Conservation (phyloP, 2,113 vertebrate species). For the Malurus cyaneus region DNA sequence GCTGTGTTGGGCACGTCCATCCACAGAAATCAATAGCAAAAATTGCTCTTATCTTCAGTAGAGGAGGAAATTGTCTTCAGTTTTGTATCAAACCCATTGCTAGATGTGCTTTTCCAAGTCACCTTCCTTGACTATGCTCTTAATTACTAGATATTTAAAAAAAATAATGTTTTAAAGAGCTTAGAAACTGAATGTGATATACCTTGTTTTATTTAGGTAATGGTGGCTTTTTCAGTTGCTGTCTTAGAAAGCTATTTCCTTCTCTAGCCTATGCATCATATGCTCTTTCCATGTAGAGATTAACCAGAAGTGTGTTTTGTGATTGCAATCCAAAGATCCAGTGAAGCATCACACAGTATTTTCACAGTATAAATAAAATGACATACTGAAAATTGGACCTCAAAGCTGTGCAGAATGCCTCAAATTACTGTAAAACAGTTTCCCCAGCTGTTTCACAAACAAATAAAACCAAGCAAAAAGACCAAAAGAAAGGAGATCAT, state of each 20-base stretch:
- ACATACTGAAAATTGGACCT: neutral
- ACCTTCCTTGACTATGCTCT: neutral
- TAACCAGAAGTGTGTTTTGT: neutral
- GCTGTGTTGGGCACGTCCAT: neutral
- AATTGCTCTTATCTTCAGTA: neutral
- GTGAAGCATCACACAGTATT: neutral
- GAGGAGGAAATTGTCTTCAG: neutral
- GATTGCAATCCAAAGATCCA: neutral
- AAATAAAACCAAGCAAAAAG: neutral
- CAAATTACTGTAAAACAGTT: neutral
- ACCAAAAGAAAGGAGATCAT: neutral
- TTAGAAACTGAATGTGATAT: neutral
- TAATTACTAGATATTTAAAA: neutral
- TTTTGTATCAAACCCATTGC: neutral
- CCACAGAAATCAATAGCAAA: neutral
- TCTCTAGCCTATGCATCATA: neutral
- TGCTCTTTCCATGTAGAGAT: neutral
- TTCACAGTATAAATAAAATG: neutral
- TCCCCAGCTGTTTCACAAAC: neutral
- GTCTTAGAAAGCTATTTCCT: neutral
- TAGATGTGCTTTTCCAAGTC: neutral
- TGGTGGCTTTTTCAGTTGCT: neutral
- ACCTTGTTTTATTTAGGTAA: neutral
- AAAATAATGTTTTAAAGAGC: neutral
- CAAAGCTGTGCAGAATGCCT: neutral